Base-by-base conservation (phyloP, 92 coral and sea anemone species). In the Zoanthus gigantus region DNA sequence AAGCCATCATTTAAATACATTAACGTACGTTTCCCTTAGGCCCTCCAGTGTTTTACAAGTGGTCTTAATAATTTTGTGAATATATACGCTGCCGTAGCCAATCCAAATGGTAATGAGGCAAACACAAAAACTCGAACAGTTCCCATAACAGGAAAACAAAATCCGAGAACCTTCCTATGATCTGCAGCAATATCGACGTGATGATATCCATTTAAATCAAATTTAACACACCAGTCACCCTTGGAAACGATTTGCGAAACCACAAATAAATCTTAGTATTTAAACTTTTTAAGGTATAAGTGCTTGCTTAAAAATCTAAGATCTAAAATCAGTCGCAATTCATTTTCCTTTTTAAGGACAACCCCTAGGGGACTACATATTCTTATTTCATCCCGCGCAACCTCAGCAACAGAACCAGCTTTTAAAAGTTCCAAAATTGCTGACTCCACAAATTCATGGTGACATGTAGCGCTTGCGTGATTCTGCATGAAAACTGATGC, bases 121-220 rank as follows among this genome's bases (percentile, higher is more conserved):
- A 46, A 72, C 42, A 69, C 91, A 72, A 88, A 79, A 56, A 58
- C 29, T 11, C 48, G 58, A 34, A 48, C 15, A 60, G 29, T 52
- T 29, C 85, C 82, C 61, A 31, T 45, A 46, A 79, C 72, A 10
- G 86, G n/a, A 88, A 88, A 82, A 7, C 23, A 44, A 46, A 82
- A 88, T 12, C 79, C 86, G 23, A 74, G 81, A 66, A 12, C 71
- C 50, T 79, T 88, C 10, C 82, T 4, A 32, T 87, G 93, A 16
- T 83, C 79, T 13, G 5, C 34, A 16, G 6, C 83, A 81, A 90
- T 87, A 46, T 86, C 90, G 57, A 90, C 76, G 76, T 90, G 93
- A 71, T 90, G 93, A 78, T 90, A 90, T 30, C 93, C 93, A 90
- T 90, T 90, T 0, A 87, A 72, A 46, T 86, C 90, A 56, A 90